Base-by-base conservation (phyloP, 2,888 invertebrate species). In the Camponotus fellah region DNA sequence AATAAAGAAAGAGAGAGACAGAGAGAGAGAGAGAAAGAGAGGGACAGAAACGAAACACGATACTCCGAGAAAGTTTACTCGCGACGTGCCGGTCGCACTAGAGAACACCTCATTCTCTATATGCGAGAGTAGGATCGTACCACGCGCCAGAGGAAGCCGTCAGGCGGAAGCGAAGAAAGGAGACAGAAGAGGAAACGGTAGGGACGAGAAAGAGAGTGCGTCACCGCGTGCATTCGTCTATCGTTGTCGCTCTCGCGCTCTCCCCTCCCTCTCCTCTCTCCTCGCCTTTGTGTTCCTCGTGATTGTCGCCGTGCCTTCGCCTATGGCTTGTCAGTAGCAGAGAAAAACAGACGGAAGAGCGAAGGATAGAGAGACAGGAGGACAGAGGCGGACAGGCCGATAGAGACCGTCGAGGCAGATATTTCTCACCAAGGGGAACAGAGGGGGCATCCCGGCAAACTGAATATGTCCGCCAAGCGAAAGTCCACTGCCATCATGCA, bases 401-500 rank as follows among this genome's bases (percentile, higher is more conserved):
- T 64, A 85, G 53, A 85, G 49, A 82, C 79, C 80, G 80, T 71
- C 62, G 21, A 69, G 84, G 58, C 72, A 71, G 34, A 90, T 75
- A 79, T 84, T 86, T 80, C 84, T 82, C 86, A 86, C 71, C 84
- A 80, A 89, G 88, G 86, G 83, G 79, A 46, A 76, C 84, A 87
- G 86, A 88, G 88, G 83, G 86, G 83, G 83, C 81, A 65, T 82
- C 68, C 77, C 83, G 76, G 84, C 77, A 77, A 87, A 87, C 83
- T 90, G 92, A 95, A 93, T 91, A 97, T 97, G 97, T 97, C 97
- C 91, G 97, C 97, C 91, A 97, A 97, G 95, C 96, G 97, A 95
- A 97, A 97, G 96, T 96, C 97, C 94, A 97, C 97, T 92, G 97
- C 97, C 92, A 96, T 97, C 93, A 97, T 97, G 92, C 97, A 97